phyloP scores from a whole-genome alignment of 2,113 vertebrate genomes.

The Typhlomys cinereus region DNA sequence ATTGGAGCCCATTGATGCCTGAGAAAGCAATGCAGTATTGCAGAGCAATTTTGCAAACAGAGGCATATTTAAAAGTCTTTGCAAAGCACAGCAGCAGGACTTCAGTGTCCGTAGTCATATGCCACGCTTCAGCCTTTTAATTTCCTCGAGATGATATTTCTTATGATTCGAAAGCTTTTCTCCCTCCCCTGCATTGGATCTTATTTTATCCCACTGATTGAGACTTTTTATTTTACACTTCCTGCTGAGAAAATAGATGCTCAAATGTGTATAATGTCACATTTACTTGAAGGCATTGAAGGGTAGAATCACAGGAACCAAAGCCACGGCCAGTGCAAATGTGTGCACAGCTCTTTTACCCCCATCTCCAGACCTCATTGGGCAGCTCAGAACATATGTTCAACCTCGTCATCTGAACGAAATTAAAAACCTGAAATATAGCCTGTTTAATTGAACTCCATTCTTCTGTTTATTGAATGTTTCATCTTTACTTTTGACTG shows the following conservation, averaged over 20 bases:
- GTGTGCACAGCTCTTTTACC: not conserved
- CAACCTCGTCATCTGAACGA: not conserved
- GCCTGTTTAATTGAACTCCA: constrained; percentile 9
- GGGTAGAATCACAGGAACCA: constrained; percentile 54
- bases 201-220: constrained; percentile 80
- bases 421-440: not conserved
- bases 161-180: constrained; percentile 73
- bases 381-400: not conserved
- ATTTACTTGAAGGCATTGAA: constrained; percentile 71
- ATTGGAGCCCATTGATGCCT: not conserved
- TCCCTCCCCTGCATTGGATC: constrained; percentile 69
- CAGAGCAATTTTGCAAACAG: constrained; percentile 67
- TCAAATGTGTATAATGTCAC: constrained; percentile 73
- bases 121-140: constrained; percentile 74
- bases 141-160: constrained; percentile 71
- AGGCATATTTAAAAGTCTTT: constrained; percentile 62
- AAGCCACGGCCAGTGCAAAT: not conserved
- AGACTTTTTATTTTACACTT: constrained; percentile 74
- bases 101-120: constrained; percentile 73
- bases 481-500: not conserved
- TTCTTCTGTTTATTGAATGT: constrained; percentile 35
- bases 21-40: constrained; percentile 19
- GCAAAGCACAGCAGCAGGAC: constrained; percentile 46
- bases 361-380: not conserved
- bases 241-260: constrained; percentile 75